These are phyloP conservation scores for Oriolus oriolus DNA, from an alignment of 2,113 vertebrate genomes.

Conservation along the genomic window DNA sequence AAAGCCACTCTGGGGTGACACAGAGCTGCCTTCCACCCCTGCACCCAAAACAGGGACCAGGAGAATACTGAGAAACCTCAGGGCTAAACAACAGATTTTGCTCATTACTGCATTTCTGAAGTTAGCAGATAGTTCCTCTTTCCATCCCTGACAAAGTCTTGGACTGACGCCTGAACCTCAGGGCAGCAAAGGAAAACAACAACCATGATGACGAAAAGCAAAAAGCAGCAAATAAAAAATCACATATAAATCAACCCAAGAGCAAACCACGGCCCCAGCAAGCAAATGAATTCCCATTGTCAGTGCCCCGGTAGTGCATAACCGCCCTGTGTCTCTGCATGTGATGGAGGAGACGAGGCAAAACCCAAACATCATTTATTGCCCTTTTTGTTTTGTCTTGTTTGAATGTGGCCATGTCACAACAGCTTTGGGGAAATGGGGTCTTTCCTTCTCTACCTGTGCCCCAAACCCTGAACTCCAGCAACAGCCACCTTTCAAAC, in stretches of 20 bases:
- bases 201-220: neutral
- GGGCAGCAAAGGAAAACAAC: neutral
- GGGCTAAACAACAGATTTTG: neutral
- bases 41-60: neutral
- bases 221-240: neutral
- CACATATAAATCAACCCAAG: neutral
- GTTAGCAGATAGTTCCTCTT: neutral
- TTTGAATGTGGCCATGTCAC: accelerated
- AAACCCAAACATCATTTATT: neutral
- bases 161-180: neutral
- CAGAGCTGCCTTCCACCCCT: neutral
- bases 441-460: neutral
- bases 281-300: neutral
- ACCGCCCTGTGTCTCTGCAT: neutral
- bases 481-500: neutral
- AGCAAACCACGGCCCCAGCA: neutral
- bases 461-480: neutral
- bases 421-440: neutral
- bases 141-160: neutral
- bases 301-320: neutral
- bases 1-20: neutral
- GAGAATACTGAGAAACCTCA: neutral
- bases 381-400: neutral
- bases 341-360: accelerated
- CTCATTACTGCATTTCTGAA: neutral